Base-by-base conservation (phyloP, 2,888 invertebrate species). In the Patella ulyssiponensis region DNA sequence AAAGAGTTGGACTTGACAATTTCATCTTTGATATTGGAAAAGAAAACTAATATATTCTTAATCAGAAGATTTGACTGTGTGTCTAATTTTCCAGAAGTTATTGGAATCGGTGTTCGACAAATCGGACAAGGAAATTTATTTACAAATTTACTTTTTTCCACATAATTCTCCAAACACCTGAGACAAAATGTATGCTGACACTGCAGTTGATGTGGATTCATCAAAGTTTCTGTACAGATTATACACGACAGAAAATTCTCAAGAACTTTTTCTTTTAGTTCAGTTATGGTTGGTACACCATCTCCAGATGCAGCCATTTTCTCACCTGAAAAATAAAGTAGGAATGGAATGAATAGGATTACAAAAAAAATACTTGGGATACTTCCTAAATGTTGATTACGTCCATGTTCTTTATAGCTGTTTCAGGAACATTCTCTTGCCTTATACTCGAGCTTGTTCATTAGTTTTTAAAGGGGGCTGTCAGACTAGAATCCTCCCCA, bases 171-270 rank as follows among this genome's bases (percentile, higher is more conserved):
- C 33, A 83, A 71, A 74, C 83, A 83, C 3, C 23, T 54, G 2
- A 81, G 75, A 56, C 83, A 83, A 74, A 82, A 83, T 4, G 83
- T 83, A 71, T 83, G 83, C 73, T 83, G 83, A 64, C 83, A 83
- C 4, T 79, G 77, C 44, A 83, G 71, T 17, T 81, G 78, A 76
- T 83, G 81, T 9, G 83, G 81, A 15, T 75, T 54, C 64, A 27
- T 75, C 71, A 69, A 83, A 14, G 75, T 52, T 44, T 83, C 81
- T 53, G 80, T 75, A 58, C 83, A 83, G 15, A 83, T 73, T 11
- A 81, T 75, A 69, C 83, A 83, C 1, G 75, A 74, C 20, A 83
- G 76, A 71, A 81, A 83, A 64, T 83, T 76, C 27, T 80, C 76
- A 12, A 74, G 74, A 15, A 80, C 69, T 64, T 76, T 77, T 23